Percentiles rank a stretch among this genome's conserved stretches.
These are phyloP conservation scores for Gobionotothen gibberifrons DNA, from an alignment of 2,797 vertebrate species.

Conservation along the genomic window DNA sequence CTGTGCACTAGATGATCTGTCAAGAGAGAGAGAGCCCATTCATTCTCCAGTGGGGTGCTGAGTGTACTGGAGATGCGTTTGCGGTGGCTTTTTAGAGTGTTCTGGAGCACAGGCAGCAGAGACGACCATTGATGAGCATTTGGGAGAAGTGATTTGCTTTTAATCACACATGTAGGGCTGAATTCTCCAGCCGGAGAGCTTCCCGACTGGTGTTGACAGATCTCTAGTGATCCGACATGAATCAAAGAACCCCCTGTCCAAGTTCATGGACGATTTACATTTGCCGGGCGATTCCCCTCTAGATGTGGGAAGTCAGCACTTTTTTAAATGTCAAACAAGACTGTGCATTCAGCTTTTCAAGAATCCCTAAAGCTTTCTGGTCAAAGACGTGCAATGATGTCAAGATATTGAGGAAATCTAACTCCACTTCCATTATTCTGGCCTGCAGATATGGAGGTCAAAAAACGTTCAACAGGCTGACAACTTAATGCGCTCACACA, in stretches of 20 bases:
- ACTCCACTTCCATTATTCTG: conserved; percentile 31
- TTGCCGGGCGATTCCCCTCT: conserved; percentile 39
- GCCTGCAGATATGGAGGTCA: conserved; percentile 20
- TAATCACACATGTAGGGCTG: conserved; percentile 42
- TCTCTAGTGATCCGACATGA: conserved; percentile 41
- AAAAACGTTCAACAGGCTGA: conserved; percentile 45
- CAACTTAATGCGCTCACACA: conserved; percentile 29
- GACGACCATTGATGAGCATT: conserved; percentile 28
- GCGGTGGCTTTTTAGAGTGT: conserved; percentile 42
- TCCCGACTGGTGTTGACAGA: conserved; percentile 36
- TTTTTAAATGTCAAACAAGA: conserved; percentile 63
- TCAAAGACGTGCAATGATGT: conserved; percentile 35
- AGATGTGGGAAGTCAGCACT: conserved; percentile 54
- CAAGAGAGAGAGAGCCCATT: conserved; percentile 54
- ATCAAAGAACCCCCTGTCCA: conserved; percentile 49
- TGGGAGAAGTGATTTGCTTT: conserved; percentile 42
- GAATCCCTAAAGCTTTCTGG: conserved; percentile 30
- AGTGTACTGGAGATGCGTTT: conserved; percentile 38
- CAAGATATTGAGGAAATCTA: conserved; percentile 42
- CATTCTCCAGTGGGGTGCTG: conserved; percentile 52
- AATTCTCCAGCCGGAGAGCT: conserved; percentile 32
- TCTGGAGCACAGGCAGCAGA: conserved; percentile 37
- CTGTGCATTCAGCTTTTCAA: conserved; percentile 34
- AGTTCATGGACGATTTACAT: conserved; percentile 50
- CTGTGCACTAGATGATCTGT: conserved; percentile 59